Conservation (phyloP, 2,888 invertebrate species). For the Macrosiphum euphorbiae region DNA sequence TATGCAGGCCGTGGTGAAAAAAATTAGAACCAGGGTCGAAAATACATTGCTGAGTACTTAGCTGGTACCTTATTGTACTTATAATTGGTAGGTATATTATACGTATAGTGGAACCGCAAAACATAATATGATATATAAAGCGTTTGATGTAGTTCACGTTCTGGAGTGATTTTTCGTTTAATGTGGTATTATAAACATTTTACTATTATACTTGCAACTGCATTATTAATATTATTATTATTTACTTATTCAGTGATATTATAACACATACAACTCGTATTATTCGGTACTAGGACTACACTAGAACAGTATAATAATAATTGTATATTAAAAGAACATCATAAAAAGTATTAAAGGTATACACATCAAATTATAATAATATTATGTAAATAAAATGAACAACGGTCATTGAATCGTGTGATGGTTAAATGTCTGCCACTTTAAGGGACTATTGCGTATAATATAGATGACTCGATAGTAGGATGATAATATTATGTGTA, state of each 20-base stretch:
- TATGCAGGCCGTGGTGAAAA: neutral
- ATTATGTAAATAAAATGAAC: neutral
- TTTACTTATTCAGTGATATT: neutral
- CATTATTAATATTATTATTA: neutral
- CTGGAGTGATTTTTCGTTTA: neutral
- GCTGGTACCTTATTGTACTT: neutral
- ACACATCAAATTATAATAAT: neutral
- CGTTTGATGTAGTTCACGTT: neutral
- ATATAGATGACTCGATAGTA: neutral
- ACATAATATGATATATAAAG: neutral
- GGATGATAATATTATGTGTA: neutral
- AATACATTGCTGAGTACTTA: neutral
- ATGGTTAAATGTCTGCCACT: neutral
- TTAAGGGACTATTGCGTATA: neutral
- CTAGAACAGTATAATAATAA: neutral
- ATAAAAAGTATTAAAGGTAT: neutral
- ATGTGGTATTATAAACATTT: neutral
- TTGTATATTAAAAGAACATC: neutral
- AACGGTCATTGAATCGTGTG: neutral
- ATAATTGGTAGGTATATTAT: neutral
- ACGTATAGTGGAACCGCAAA: neutral
- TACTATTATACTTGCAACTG: neutral
- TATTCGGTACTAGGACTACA: neutral
- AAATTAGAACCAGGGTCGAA: neutral
- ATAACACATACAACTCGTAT: neutral